Base-by-base conservation (phyloP, 1,140 invertebrate species). In the Rhopalosiphum maidis region DNA sequence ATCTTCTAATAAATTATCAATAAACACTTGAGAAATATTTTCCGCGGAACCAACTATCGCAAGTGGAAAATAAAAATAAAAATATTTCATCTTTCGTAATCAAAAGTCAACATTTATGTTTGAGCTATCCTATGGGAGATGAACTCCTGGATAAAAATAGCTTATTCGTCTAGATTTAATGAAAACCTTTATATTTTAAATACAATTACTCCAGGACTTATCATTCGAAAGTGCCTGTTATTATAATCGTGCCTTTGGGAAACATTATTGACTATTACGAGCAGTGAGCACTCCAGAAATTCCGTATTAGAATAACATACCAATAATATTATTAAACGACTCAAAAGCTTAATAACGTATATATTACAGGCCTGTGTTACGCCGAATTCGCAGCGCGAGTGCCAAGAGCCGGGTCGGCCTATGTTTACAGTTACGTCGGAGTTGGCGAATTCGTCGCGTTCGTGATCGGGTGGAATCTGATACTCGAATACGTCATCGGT, bases 401-500 rank as follows among this genome's bases (percentile, higher is more conserved):
- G 22, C 98, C 98, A 6, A 97, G 97, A 95, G 97, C 98, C 5
- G 98, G 98, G 6, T 98, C 97, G 37, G 98, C 98, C 0, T 98
- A 98, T 95, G 96, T 98, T 88, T 98, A 98, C 95, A 98, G 97
- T 95, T 99, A 98, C 95, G 97, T 98, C 2, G 98, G 97, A 60
- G 97, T 98, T 55, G 98, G 98, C 21, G 98, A 98, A 95, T 97
- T 97, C 95, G 97, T 96, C 86, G 98, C 96, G 94, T 98, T 96
- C 95, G 96, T 96, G 94, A 97, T 96, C 95, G 98, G 98, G 51
- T 99, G 98, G 98, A 98, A 98, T 96, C 96, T 99, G 22, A 97
- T 99, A 94, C 95, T 99, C 94, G 98, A 99, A 95, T 98, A 98
- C 95, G 97, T 98, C 7, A 98, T 99, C 94, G 98, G 98, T 98